Evolutionary conservation across 2,797 vertebrate species (phyloP).

Genomic region (Austrolebias charrua): DNA sequence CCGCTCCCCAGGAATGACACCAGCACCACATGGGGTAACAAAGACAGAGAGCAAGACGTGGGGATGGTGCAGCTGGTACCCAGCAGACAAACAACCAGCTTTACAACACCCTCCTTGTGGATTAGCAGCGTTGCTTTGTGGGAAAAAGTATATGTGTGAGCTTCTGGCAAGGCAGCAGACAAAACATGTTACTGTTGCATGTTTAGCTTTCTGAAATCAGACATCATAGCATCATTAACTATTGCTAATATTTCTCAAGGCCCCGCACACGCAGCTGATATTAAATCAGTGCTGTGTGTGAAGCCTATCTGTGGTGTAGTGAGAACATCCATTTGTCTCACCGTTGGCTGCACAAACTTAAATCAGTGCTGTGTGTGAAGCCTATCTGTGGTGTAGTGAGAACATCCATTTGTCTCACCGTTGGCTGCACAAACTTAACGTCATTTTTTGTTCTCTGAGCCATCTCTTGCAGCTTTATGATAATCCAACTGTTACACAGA

Average conservation of each 20-base stretch:
- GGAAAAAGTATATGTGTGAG: slow-evolving; percentile 59
- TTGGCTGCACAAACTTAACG: slow-evolving; percentile 38
- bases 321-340: slow-evolving; percentile 56
- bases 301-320: slow-evolving; percentile 51
- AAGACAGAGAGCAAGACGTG: slow-evolving; percentile 54
- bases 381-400: slow-evolving; percentile 45
- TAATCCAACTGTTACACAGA: slow-evolving; percentile 60
- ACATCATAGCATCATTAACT: slow-evolving; percentile 74
- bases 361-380: slow-evolving; percentile 58
- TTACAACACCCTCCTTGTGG: slow-evolving; percentile 52
- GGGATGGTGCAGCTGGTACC: slow-evolving; percentile 37
- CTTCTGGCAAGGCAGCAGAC: slow-evolving; percentile 60
- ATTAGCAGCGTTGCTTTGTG: slow-evolving; percentile 59
- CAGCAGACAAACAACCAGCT: slow-evolving; percentile 76
- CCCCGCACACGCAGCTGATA: slow-evolving; percentile 54
- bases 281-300: slow-evolving; percentile 68
- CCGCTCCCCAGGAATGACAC: slow-evolving; percentile 75
- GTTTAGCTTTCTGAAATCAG: slow-evolving; percentile 39
- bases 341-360: slow-evolving; percentile 37
- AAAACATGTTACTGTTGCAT: slow-evolving; percentile 40
- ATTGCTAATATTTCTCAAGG: slow-evolving; percentile 57
- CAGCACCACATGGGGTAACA: slow-evolving; percentile 66
- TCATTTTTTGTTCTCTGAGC: slow-evolving; percentile 48
- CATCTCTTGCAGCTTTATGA: slow-evolving; percentile 35
- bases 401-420: slow-evolving; percentile 57